Base-by-base conservation (phyloP, 2,888 invertebrate species). In the Lithophane semibrunnea region DNA sequence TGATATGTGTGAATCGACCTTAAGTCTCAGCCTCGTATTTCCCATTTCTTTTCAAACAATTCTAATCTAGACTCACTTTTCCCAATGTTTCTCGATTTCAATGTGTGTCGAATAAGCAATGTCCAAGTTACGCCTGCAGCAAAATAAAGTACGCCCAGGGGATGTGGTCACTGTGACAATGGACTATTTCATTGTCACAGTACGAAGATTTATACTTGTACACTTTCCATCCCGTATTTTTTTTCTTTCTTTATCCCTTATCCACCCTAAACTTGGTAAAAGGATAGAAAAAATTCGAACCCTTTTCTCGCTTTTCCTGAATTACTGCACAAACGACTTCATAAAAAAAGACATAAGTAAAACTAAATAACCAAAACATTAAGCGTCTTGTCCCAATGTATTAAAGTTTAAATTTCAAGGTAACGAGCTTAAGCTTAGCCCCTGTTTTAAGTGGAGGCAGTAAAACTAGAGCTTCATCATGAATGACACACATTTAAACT, bases 121-220 rank as follows among this genome's bases (percentile, higher is more conserved):
- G 16, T 18, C 47, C 54, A 47, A 24, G 16, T 47, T 7, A 61
- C 10, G 49, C 8, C 0, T 52, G 18, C 37, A n/a, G 42, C 24
- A 10, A 49, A 64, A 64, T 12, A 16, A 58, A 58, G 7, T 16
- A 58, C 47, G 9, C 21, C 56, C 73, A n/a, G 0, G 77, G 49
- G 63, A 72, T 44, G 10, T 42, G 47, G 47, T 58, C 24, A 54
- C 10, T 42, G 37, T 37, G 37, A 29, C n/a, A 52, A 12, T 13
- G 5, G 37, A 37, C 5, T 37, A 5, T 37, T 37, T 12, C n/a
- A 24, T 47, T 54, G 21, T 42, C 29, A 47, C 37, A 37, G 44
- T 29, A 54, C 47, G 16, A 70, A 71, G 74, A 80, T 78, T 73
- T 80, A 64, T 63, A 18, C 0, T 21, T 9, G 7, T 21, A 16